Evolutionary conservation across 1,140 invertebrate genomes (phyloP), one percentile per base, ranked within the genome.

Genomic region (Drosophila pruinosa): DNA sequence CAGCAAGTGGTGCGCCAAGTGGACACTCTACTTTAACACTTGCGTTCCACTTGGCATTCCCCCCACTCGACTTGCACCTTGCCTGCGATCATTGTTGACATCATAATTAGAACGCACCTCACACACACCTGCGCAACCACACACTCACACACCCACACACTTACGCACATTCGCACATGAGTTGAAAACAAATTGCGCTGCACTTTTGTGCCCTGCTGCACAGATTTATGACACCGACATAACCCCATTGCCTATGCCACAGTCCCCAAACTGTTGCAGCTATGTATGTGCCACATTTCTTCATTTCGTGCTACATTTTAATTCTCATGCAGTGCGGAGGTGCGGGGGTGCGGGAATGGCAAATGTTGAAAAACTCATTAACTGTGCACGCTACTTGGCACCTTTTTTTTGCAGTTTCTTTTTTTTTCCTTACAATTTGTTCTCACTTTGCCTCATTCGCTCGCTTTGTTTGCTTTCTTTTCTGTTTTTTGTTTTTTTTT

Each of bases 341-440:
- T 54, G 38, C 24, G 34, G 38, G 38, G 2, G 10, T 5, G 10
- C 43, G 59, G n/a, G n/a, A n/a, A n/a, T n/a, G n/a, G n/a, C n/a
- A n/a, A 41, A 52, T 76, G 69, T 58, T 86, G 74, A 80, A 88
- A 82, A 88, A 88, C 78, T 88, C 82, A 89, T 88, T 88, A 88
- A 88, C 82, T 82, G 82, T 75, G 83, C 82, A 89, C 83, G 83
- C 83, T 78, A 88, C 82, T 89, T 88, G 82, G 82, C 82, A 89
- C 83, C 83, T 88, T 75, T 81, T 56, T 59, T 28, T 38, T 34
- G 5, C 17, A 26, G 24, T 61, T 59, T 62, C 28, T 58, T 28
- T 12, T 56, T 68, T 54, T 56, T 78, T 52, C 47, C 65, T 78
- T 77, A 77, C 61, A 77, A 68, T 74, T 81, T 86, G 43, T 71